Conservation (phyloP, 2,888 invertebrate species). For the Oligia strigilis region DNA sequence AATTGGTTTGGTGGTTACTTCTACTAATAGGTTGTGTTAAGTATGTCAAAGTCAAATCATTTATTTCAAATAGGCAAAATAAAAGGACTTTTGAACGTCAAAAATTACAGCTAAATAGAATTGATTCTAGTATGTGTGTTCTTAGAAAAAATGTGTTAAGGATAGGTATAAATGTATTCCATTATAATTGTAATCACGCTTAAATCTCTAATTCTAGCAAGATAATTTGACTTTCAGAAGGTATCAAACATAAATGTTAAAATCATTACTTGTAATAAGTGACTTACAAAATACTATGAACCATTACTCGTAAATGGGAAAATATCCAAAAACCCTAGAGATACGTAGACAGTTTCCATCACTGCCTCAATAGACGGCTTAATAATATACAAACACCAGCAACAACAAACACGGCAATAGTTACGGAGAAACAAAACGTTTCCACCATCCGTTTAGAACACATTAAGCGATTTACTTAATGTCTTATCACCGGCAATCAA, state of each 20-base stretch:
- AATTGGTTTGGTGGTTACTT: not conserved
- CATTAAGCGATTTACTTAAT: conserved; percentile 89
- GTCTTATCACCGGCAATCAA: conserved; percentile 70
- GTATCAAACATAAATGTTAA: not conserved
- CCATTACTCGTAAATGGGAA: not conserved
- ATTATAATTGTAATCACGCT: not conserved
- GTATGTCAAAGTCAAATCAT: no score
- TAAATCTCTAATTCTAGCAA: conserved; percentile 6
- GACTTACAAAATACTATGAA: conserved; percentile 4
- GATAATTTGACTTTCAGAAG: not conserved
- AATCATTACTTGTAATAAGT: not conserved
- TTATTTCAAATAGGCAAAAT: no score
- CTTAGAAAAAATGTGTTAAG: not conserved
- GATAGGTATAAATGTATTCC: not conserved
- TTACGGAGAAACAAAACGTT: conserved; percentile 82
- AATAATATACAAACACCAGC: conserved; percentile 67
- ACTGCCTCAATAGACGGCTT: conserved; percentile 56
- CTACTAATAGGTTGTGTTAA: not conserved
- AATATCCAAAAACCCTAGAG: conserved; percentile 14
- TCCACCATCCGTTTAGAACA: conserved; percentile 83
- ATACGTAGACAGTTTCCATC: conserved; percentile 29
- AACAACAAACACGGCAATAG: conserved; percentile 69
- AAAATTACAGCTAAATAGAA: no score
- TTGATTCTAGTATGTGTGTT: no score
- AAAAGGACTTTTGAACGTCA: no score